Conservation (phyloP, 2,113 vertebrate genomes). For the Pygoscelis antarcticus region DNA sequence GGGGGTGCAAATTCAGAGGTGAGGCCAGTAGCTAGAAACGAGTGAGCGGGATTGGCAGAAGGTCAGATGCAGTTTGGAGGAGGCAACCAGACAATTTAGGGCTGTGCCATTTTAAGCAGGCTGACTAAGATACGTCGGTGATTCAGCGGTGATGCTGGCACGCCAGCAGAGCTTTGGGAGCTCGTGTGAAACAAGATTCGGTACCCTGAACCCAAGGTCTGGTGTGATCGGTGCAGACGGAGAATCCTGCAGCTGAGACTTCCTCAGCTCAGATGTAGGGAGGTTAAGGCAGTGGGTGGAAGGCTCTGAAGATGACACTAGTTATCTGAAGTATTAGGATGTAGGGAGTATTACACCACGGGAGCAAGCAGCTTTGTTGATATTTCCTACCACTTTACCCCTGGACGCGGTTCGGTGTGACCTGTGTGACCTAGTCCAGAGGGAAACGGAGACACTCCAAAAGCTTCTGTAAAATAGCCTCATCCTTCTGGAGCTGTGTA, state of each 20-base stretch:
- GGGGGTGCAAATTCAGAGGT: neutral
- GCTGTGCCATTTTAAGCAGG: constrained; percentile 42
- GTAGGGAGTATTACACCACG: accelerated
- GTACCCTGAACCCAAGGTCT: neutral
- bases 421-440: neutral
- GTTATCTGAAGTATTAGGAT: neutral
- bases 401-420: accelerated
- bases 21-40: neutral
- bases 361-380: neutral
- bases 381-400: neutral
- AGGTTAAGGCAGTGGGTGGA: neutral
- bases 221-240: neutral
- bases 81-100: constrained; percentile 6
- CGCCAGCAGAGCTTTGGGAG: neutral
- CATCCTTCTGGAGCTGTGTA: neutral
- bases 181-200: neutral
- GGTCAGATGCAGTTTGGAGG: constrained; percentile 9
- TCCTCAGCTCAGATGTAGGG: neutral
- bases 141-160: neutral
- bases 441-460: accelerated
- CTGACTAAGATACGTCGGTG: constrained; percentile 19
- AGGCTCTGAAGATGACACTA: neutral
- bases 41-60: neutral
- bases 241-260: neutral
- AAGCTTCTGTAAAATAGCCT: neutral